phyloP scores from a whole-genome alignment of 64 coral and sea anemone species.

The Montipora efflorescens region DNA sequence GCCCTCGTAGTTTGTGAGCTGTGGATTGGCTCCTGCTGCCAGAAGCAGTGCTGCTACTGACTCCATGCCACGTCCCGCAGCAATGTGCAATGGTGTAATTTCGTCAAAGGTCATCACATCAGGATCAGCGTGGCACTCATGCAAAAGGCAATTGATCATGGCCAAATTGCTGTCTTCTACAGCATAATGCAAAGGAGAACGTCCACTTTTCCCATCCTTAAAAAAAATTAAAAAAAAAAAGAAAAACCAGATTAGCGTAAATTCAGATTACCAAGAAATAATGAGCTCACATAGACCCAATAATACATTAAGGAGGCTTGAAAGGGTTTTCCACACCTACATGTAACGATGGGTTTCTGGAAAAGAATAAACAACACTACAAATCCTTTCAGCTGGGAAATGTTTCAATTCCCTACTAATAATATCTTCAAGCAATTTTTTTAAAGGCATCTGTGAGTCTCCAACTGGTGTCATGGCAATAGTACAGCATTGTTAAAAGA shows the following conservation, averaged over 20 bases:
- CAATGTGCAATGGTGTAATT: slow-evolving; percentile 88
- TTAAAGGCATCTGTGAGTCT: no score
- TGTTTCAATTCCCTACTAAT: no score
- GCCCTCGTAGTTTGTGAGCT: slow-evolving; percentile 71
- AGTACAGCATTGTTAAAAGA: no score
- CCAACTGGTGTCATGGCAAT: no score
- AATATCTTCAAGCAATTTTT: no score
- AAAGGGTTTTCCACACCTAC: no score
- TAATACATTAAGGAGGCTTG: background rate
- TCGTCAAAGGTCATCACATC: slow-evolving; percentile 78
- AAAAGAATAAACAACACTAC: no score
- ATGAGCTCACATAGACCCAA: background rate
- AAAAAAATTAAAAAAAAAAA: background rate
- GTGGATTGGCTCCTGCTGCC: slow-evolving; percentile 82
- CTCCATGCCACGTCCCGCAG: slow-evolving; percentile 82
- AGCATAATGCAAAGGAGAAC: slow-evolving; percentile 83
- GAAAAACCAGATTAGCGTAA: background rate
- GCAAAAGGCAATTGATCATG: slow-evolving; percentile 82
- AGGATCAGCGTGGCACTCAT: slow-evolving; percentile 69
- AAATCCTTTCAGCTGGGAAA: no score
- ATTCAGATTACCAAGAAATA: background rate
- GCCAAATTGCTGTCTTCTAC: slow-evolving; percentile 81
- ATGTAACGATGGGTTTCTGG: no score
- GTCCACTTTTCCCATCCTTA: slow-evolving; percentile 90
- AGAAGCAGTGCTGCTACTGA: slow-evolving; percentile 74